Percentiles rank a stretch among this genome's conserved stretches.
These are phyloP conservation scores for Sphaerophoria taeniata DNA, from an alignment of 2,888 invertebrate genomes.

Conservation along the genomic window DNA sequence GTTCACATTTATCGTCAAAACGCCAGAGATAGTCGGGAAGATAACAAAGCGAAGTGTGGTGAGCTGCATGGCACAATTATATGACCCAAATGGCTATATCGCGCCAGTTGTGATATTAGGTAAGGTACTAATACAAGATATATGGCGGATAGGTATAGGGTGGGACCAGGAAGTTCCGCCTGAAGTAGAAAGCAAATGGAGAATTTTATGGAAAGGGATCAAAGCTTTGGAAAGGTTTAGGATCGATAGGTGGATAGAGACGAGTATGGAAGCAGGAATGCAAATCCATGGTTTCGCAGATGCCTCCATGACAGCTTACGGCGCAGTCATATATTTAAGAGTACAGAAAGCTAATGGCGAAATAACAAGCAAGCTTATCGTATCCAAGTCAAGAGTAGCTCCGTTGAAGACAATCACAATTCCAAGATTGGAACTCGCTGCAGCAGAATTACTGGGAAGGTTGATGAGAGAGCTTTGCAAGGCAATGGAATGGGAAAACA, in stretches of 20 bases:
- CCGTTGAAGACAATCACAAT: background rate
- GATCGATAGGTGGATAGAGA: too few relatives aligned
- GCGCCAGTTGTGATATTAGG: background rate
- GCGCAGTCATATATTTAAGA: too few relatives aligned
- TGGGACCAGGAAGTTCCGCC: conserved; percentile 14
- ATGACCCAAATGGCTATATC: too few relatives aligned
- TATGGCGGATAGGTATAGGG: conserved; percentile 13
- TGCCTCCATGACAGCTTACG: too few relatives aligned
- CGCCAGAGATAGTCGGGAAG: too few relatives aligned
- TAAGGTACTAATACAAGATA: conserved; percentile 41
- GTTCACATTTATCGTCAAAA: background rate
- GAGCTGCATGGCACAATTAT: too few relatives aligned
- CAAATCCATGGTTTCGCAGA: too few relatives aligned
- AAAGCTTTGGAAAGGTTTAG: too few relatives aligned
- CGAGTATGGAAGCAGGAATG: too few relatives aligned
- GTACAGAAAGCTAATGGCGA: background rate
- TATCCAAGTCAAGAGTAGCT: conserved; percentile 26
- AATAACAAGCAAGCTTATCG: background rate
- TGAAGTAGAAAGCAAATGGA: too few relatives aligned
- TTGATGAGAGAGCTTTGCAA: background rate
- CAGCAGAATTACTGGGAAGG: background rate
- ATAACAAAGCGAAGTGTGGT: too few relatives aligned
- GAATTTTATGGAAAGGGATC: too few relatives aligned
- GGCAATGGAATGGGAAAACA: conserved; percentile 23
- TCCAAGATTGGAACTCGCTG: background rate